Evolutionary conservation across 2,888 invertebrate species (phyloP).

Genomic region (Chymomyza amoena): DNA sequence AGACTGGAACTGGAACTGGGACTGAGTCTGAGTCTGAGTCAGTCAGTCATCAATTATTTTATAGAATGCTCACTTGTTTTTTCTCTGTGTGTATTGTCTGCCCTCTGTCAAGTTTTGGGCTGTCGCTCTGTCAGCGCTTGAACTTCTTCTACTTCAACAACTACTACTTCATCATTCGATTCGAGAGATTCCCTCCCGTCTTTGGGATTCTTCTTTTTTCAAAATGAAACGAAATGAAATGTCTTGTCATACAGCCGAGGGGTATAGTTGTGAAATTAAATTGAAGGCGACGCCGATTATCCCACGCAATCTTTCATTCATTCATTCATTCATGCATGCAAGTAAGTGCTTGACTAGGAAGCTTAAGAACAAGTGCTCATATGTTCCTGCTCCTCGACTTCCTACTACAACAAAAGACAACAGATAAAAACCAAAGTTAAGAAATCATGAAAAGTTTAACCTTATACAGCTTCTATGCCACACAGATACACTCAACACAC

Average conservation of each 20-base stretch:
- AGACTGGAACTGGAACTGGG: slow-evolving; percentile 17
- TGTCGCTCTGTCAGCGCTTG: slow-evolving; percentile 21
- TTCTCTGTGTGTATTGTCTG: slow-evolving; percentile 28
- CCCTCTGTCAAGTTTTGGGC: slow-evolving; percentile 1
- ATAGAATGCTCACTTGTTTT: slow-evolving; percentile 73
- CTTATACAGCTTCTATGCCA: slow-evolving; percentile 40
- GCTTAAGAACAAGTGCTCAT: slow-evolving; percentile 11
- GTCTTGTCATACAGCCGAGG: neutral
- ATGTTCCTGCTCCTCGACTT: neutral
- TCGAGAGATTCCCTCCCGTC: neutral
- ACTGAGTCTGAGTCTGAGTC: slow-evolving; percentile 49
- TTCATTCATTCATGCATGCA: slow-evolving; percentile 35
- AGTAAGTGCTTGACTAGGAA: slow-evolving; percentile 6
- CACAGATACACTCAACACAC: neutral
- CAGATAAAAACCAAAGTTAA: slow-evolving; percentile 32
- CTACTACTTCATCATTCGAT: slow-evolving; percentile 3
- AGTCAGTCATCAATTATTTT: slow-evolving; percentile 73
- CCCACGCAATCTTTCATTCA: slow-evolving; percentile 71
- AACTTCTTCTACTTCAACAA: slow-evolving; percentile 7
- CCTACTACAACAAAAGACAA: neutral
- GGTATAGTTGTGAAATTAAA: slow-evolving; percentile 71
- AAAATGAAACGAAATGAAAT: slow-evolving; percentile 16
- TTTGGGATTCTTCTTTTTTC: neutral
- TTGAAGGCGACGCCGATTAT: slow-evolving; percentile 71
- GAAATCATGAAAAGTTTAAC: slow-evolving; percentile 60